These are phyloP conservation scores for Drosophila hamatofila DNA, from an alignment of 2,888 invertebrate species.

Conservation along the genomic window DNA sequence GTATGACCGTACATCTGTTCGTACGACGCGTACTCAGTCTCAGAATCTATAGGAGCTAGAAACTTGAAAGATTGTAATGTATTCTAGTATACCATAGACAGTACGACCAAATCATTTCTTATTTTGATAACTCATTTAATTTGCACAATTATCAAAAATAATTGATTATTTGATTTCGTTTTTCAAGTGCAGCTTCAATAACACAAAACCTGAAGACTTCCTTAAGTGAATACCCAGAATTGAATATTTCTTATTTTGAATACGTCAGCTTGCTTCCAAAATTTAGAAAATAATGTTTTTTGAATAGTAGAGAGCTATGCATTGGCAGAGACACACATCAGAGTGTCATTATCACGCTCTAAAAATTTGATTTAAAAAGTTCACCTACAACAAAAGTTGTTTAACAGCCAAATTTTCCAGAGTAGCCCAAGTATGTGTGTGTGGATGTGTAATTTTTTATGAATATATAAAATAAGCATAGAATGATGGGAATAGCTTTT, in stretches of 20 bases:
- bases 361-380: not conserved
- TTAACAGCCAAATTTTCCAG: not conserved
- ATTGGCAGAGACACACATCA: not conserved
- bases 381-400: not conserved
- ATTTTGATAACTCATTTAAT: not conserved
- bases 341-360: not conserved
- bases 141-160: not conserved
- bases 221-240: no score
- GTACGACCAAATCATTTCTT: not conserved
- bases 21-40: no score
- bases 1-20: no score
- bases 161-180: not conserved
- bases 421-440: not conserved
- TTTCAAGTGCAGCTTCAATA: not conserved
- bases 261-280: no score
- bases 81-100: not conserved
- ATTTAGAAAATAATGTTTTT: not conserved
- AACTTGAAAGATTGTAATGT: no score
- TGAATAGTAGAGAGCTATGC: not conserved
- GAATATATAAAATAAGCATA: not conserved
- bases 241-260: no score
- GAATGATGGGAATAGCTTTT: not conserved
- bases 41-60: no score
- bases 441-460: not conserved
- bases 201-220: not conserved